Conservation (phyloP, 2,797 vertebrate species). For the Centroberyx gerrardi region DNA sequence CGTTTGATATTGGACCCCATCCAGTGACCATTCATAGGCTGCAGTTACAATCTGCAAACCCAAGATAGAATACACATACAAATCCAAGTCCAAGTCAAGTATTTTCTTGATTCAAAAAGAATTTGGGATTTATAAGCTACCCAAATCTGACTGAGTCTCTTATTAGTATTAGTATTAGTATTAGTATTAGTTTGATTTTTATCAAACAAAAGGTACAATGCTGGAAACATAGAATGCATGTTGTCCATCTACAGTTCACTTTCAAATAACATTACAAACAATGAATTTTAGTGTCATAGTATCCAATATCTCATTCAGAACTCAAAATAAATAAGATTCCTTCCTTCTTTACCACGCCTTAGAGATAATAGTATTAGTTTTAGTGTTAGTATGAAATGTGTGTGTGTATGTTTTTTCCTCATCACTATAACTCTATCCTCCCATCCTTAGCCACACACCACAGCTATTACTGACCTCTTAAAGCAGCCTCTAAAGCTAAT, state of each 20-base stretch:
- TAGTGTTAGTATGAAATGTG: no score
- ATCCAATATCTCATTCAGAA: no score
- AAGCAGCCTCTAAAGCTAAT: conserved; percentile 15
- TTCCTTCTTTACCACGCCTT: no score
- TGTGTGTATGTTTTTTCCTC: background rate
- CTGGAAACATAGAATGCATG: no score
- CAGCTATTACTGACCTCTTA: conserved; percentile 20
- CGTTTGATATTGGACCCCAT: background rate
- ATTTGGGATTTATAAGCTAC: background rate
- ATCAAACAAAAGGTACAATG: no score
- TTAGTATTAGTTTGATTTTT: no score
- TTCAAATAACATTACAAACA: no score
- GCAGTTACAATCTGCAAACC: background rate
- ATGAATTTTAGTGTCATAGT: no score
- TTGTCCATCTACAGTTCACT: no score
- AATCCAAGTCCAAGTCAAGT: background rate
- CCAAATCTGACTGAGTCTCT: background rate
- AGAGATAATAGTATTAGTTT: no score
- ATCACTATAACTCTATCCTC: background rate
- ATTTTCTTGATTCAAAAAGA: background rate
- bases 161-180: no score
- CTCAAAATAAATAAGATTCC: no score
- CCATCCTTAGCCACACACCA: conserved; percentile 15
- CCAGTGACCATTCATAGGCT: background rate
- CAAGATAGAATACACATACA: background rate